Percentiles rank a stretch among this genome's conserved stretches.
These are phyloP conservation scores for Zootoca vivipara DNA, from an alignment of 2,113 vertebrate genomes.

Conservation along the genomic window DNA sequence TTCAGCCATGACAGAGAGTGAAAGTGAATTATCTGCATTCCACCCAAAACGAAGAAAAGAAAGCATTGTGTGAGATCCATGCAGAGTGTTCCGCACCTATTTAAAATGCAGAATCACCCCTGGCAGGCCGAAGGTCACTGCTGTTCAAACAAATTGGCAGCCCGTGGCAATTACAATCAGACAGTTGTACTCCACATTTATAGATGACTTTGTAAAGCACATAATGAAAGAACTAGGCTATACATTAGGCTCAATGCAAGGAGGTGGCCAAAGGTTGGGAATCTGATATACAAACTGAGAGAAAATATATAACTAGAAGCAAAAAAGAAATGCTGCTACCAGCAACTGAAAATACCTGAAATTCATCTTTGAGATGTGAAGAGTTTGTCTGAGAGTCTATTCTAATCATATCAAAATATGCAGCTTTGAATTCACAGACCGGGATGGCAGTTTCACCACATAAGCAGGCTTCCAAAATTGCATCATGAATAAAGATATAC, in stretches of 20 bases:
- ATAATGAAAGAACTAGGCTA: slow-evolving; percentile 30
- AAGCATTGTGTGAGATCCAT: not conserved
- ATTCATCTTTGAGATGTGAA: slow-evolving; percentile 98
- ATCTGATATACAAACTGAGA: slow-evolving; percentile 46
- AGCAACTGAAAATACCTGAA: slow-evolving; percentile 85
- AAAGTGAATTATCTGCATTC: slow-evolving; percentile 3
- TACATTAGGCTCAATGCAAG: slow-evolving; percentile 35
- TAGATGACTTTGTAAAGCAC: slow-evolving; percentile 44
- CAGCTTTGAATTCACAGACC: slow-evolving; percentile 96
- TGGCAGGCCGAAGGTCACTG: not conserved
- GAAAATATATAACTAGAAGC: slow-evolving; percentile 34
- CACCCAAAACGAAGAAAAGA: not conserved
- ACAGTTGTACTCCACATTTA: slow-evolving; percentile 6
- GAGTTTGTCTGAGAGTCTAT: slow-evolving; percentile 99
- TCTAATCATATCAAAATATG: slow-evolving; percentile 98
- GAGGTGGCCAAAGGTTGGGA: slow-evolving; percentile 40
- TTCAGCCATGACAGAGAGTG: slow-evolving; percentile 15
- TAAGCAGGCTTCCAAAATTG: slow-evolving; percentile 97
- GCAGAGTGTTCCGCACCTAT: not conserved
- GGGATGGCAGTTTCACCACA: slow-evolving; percentile 98
- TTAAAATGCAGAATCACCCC: slow-evolving; percentile 15
- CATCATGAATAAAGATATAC: slow-evolving; percentile 99
- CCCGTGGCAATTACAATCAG: slow-evolving; percentile 28
- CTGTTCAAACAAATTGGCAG: slow-evolving; percentile 16
- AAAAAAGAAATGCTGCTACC: slow-evolving; percentile 25